Percentiles rank a stretch among this genome's conserved stretches.
These are phyloP conservation scores for Tragelaphus imberbis DNA, from an alignment of 2,113 vertebrate species.

Conservation along the genomic window DNA sequence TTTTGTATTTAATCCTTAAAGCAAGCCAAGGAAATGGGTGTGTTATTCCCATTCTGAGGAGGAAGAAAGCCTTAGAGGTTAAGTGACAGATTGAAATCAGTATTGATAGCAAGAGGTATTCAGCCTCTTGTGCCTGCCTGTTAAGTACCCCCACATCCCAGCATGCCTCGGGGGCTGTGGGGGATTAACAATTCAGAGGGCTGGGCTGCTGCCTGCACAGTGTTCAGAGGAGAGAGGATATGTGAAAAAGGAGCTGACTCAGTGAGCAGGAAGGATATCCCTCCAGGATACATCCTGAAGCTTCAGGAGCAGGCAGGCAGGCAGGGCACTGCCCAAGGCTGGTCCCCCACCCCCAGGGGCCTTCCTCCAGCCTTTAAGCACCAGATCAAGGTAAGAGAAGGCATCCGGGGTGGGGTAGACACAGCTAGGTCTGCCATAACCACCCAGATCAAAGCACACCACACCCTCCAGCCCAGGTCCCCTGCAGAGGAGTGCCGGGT, in stretches of 20 bases:
- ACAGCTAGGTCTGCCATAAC: background rate
- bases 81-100: background rate
- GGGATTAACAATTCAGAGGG: background rate
- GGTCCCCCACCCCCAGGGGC: background rate
- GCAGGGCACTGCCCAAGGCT: background rate
- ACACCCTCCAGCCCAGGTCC: background rate
- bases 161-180: background rate
- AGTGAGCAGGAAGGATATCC: accelerated
- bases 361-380: background rate
- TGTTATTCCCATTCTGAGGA: background rate
- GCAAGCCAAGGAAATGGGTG: background rate
- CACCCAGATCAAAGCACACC: background rate
- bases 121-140: background rate
- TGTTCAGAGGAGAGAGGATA: accelerated
- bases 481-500: background rate
- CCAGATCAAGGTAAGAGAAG: too few species aligned
- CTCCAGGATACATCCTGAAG: background rate
- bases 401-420: background rate
- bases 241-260: background rate
- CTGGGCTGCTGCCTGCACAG: background rate
- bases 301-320: accelerated
- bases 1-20: background rate
- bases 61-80: background rate
- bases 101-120: background rate
- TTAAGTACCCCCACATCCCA: too few species aligned